Conservation (phyloP, 2,888 invertebrate species). For the Tenthredo scrophulariae region DNA sequence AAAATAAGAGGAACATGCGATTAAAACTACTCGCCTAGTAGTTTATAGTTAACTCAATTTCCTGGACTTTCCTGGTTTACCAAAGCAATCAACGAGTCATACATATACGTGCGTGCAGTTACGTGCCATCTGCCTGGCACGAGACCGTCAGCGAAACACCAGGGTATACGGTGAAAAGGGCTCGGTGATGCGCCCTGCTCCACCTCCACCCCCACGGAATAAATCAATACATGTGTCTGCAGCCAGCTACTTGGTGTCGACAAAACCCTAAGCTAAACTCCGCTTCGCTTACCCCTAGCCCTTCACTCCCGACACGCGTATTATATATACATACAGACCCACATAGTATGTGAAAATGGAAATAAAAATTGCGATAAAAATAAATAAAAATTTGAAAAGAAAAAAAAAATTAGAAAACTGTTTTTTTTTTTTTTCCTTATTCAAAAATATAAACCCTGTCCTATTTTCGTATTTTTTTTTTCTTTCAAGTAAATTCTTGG, state of each 20-base stretch:
- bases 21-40: not conserved
- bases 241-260: slow-evolving; percentile 66
- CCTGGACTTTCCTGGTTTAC: slow-evolving; percentile 5
- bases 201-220: slow-evolving; percentile 69
- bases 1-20: not conserved
- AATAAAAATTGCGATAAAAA: too few species aligned
- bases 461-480: too few species aligned
- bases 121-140: slow-evolving; percentile 68
- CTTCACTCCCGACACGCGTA: slow-evolving; percentile 12
- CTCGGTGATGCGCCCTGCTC: slow-evolving; percentile 50
- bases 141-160: slow-evolving; percentile 33
- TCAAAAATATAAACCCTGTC: too few species aligned
- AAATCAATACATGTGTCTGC: slow-evolving; percentile 78
- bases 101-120: slow-evolving; percentile 24
- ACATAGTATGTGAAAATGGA: not conserved
- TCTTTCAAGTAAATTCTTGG: not conserved
- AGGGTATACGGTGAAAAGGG: slow-evolving; percentile 49
- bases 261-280: slow-evolving; percentile 45
- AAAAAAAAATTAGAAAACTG: not conserved
- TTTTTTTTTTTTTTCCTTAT: not conserved
- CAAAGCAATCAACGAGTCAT: slow-evolving; percentile 10
- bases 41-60: not conserved
- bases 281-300: slow-evolving; percentile 21
- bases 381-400: not conserved
- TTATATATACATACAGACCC: not conserved